Base-by-base conservation (phyloP, 2,888 invertebrate species). In the Sinhomidia bicolor region DNA sequence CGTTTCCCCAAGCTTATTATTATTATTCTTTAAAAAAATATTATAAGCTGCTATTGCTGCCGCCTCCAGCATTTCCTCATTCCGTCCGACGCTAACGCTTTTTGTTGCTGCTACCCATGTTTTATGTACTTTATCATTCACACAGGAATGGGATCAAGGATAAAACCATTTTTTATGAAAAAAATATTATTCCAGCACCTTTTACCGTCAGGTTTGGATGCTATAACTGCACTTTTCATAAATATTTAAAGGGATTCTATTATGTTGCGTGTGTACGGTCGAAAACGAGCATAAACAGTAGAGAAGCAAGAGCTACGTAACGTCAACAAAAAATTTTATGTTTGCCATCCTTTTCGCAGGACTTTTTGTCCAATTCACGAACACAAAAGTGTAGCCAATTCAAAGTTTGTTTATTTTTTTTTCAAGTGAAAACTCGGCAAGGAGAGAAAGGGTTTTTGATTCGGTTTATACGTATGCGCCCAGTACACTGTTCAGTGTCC, bases 241-340 rank as follows among this genome's bases (percentile, higher is more conserved):
- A 71, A 71, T 71, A 71, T 71, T 71, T 71, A 71, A 65, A 65
- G 65, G 36, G 65, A 71, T 71, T 36, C 68, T 41, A 41, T 36
- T 71, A 7, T 32, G 1, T 65, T 20, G 17, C 1, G 20, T 41
- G 14, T 36, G 26, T 7, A 9, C n/a, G n/a, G n/a, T n/a, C n/a
- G n/a, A n/a, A n/a, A 65, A 36, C 17, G 68, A 71, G 41, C 17
- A 65, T 65, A 65, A 65, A 65, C 65, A 41, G 41, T 17, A 71
- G n/a, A n/a, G n/a, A n/a, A n/a, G n/a, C n/a, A n/a, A n/a, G n/a
- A n/a, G n/a, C n/a, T n/a, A n/a, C n/a, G 32, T 32, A 65, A 65
- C 65, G 65, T 29, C 65, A 65, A 65, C 65, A 65, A 65, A 65
- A 65, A 62, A 32, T 7, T 65, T 32, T 65, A 6, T 65, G 65